Evolutionary conservation across 2,113 vertebrate species (phyloP), one percentile per base, ranked within the genome.

Genomic region (Pithys albifrons): DNA sequence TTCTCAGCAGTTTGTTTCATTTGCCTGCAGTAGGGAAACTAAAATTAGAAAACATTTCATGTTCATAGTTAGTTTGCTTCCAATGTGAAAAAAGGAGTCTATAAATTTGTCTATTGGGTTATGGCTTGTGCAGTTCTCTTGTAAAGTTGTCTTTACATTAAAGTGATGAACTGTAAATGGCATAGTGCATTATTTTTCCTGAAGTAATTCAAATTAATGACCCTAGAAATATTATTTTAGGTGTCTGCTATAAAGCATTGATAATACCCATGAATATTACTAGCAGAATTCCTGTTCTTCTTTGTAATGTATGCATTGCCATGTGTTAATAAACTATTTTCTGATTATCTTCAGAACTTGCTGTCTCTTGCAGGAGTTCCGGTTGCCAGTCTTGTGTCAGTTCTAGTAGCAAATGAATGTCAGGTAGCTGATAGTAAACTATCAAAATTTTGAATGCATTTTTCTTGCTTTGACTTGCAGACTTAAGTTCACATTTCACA

Each of bases 131-230:
- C 77, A 87, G 90, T 88, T 94, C 95, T 91, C 74, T 93, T 76
- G 59, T 87, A 69, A 70, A 88, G 70, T 81, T 81, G 85, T 92
- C 92, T 91, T 77, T 93, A 84, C 87, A 96, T 95, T 95, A 95
- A 69, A 82, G 76, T 95, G 95, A 98, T 96, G 92, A 97, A 96
- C 85, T 96, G 64, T 95, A 97, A 97, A 96, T 95, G 86, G 66
- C 8, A 3, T 52, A 72, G 78, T 96, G 82, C 46, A 80, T 97
- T 93, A 97, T 96, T 97, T 97, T 97, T 82, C 75, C 70, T 84
- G 91, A 91, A 96, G 61, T 97, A 97, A 97, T 97, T 98, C 94
- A 96, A 92, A 94, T 91, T 94, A 98, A 97, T 97, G 91, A 81
- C 64, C 95, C 83, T 94, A 95, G 89, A 95, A 97, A 96, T 73